These are phyloP conservation scores for Charadrius vociferus DNA, from an alignment of 2,113 vertebrate genomes.

Conservation along the genomic window DNA sequence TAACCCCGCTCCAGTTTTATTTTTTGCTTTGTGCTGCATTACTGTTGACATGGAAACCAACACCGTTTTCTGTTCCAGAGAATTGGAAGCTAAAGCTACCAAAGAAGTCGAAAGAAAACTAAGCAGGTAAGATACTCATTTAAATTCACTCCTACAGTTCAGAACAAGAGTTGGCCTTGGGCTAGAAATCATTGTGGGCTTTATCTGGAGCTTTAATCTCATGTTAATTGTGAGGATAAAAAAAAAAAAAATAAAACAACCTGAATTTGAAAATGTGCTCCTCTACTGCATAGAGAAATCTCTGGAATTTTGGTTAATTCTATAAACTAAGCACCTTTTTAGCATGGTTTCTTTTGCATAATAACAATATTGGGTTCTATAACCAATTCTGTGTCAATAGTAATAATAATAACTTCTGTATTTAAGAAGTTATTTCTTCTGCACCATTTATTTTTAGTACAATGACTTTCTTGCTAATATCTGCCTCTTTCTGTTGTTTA, in stretches of 20 bases:
- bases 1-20: not conserved
- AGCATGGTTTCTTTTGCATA: not conserved
- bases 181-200: not conserved
- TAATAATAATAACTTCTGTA: not conserved
- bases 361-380: not conserved
- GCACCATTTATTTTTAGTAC: not conserved
- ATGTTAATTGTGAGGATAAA: not conserved
- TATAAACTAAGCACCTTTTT: not conserved
- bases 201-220: constrained; percentile 21
- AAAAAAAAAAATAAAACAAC: not conserved
- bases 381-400: not conserved
- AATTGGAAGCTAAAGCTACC: constrained; percentile 98
- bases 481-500: not conserved
- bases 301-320: not conserved
- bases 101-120: constrained; percentile 95
- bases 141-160: not conserved
- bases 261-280: not conserved
- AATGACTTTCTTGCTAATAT: not conserved
- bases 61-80: constrained; percentile 78
- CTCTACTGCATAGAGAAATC: not conserved
- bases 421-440: not conserved
- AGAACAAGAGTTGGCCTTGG: not conserved
- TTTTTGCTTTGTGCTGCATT: constrained; percentile 12
- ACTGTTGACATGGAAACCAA: constrained; percentile 63
- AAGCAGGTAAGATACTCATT: constrained; percentile 83